Conservation (phyloP, 2,797 vertebrate species). For the Melanotaenia pygmaea region DNA sequence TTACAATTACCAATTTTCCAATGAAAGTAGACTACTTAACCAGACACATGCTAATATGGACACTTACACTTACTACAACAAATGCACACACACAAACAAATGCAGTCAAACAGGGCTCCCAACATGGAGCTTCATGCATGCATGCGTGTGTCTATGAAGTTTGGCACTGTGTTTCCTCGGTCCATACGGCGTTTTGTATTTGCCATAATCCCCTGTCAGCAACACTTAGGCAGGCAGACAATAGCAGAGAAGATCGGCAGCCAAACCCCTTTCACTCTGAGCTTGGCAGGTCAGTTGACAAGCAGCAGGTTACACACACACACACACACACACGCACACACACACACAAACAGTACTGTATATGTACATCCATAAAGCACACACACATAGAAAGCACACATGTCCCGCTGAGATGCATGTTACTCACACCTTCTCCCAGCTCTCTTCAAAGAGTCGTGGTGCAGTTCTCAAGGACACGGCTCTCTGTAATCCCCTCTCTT, state of each 20-base stretch:
- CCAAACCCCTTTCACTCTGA: conserved; percentile 77
- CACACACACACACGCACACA: conserved; percentile 23
- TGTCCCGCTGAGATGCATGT: conserved; percentile 85
- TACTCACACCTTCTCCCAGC: conserved; percentile 97
- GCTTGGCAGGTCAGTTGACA: conserved; percentile 78
- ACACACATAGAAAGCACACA: conserved; percentile 53
- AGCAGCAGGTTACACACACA: conserved; percentile 71
- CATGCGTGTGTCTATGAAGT: conserved; percentile 70
- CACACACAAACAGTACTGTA: conserved; percentile 20
- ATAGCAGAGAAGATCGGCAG: conserved; percentile 77
- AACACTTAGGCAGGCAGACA: conserved; percentile 83
- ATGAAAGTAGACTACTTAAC: conserved; percentile 16
- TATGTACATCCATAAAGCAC: conserved; percentile 32
- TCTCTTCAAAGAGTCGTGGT: conserved; percentile 97
- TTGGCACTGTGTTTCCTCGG: conserved; percentile 75
- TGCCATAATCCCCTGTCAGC: conserved; percentile 82
- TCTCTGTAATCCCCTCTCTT: conserved; percentile 84
- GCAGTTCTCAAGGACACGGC: conserved; percentile 97
- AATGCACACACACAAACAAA: conserved; percentile 10
- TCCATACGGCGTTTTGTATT: conserved; percentile 83
- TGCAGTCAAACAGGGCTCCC: conserved; percentile 58
- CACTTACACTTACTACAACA: conserved; percentile 7
- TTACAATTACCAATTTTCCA: conserved; percentile 6
- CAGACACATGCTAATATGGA: conserved; percentile 6
- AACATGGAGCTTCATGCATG: conserved; percentile 70